Base-by-base conservation (phyloP, 2,888 invertebrate species). In the Cremastinae sp. region DNA sequence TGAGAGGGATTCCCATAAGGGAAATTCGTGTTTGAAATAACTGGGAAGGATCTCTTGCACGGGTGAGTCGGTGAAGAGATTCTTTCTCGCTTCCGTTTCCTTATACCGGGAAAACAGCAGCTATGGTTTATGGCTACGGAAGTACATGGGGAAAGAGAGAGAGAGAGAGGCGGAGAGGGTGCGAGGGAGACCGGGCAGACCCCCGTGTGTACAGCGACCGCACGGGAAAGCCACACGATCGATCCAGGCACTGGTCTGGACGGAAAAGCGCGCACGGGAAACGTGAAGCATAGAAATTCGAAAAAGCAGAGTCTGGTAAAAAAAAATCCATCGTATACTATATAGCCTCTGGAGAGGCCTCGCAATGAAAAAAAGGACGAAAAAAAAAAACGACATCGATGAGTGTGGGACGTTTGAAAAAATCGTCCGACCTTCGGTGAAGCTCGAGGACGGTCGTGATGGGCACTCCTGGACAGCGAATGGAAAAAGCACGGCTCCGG, bases 221-320 rank as follows among this genome's bases (percentile, higher is more conserved):
- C 71, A 75, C 68, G 66, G 71, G 71, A 62, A 76, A 76, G 59
- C 75, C 75, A 43, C 75, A 72, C 75, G 72, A 76, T 76, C 75
- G 75, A 76, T 76, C 72, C 68, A 76, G 72, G 61, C 74, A 53
- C 75, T 58, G 75, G 28, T 62, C 64, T 59, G 68, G 68, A 56
- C 68, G 72, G 68, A 76, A 72, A 72, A 64, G 72, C 75, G 58
- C 72, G 59, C 58, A 58, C 59, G 41, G 22, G 49, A 49, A 49
- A 5, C 20, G 20, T 56, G 18, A 16, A 65, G 14, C 20, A 36
- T 56, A 4, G 36, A n/a, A 36, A 47, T 38, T 36, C 4, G 10
- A 68, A 51, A 58, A 10, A 45, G 43, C 45, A 16, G 45, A 8
- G 8, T 51, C 3, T 9, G 4, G 10, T 4, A 10, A 9, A 28